Conservation (phyloP, 2,797 vertebrate genomes). For the Morelia viridis region DNA sequence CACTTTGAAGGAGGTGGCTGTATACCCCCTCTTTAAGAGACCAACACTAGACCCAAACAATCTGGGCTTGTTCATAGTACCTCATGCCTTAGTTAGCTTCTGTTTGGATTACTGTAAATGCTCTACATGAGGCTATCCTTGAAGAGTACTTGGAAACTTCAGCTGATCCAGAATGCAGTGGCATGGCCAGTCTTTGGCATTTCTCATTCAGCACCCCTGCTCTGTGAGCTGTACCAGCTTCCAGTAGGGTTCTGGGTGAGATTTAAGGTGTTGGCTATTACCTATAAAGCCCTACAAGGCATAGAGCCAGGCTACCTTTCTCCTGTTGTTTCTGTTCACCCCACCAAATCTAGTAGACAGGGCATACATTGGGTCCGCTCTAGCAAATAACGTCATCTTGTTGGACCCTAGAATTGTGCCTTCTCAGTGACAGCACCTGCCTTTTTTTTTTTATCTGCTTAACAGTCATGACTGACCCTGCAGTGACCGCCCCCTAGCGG, state of each 20-base stretch:
- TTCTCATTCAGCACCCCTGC: background rate
- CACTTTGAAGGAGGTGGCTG: background rate
- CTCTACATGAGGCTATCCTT: background rate
- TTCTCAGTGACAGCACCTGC: background rate
- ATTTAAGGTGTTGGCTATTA: background rate
- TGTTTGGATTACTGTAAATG: background rate
- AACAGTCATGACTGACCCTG: too few relatives aligned
- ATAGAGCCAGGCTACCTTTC: background rate
- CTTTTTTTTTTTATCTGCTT: too few relatives aligned
- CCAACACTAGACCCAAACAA: background rate
- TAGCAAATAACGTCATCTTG: background rate
- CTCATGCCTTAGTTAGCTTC: background rate
- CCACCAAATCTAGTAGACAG: background rate
- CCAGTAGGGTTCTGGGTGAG: background rate
- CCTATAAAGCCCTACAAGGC: background rate
- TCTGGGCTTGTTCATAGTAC: background rate
- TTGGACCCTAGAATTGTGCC: background rate
- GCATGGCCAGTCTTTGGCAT: background rate
- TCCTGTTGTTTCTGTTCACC: background rate
- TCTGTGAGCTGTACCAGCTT: background rate
- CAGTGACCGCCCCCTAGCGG: too few relatives aligned
- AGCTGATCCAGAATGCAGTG: background rate
- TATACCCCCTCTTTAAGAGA: background rate
- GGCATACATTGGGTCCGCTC: background rate
- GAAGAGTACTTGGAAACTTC: background rate